Base-by-base conservation (phyloP, 2,113 vertebrate species). In the Glareola pratincola region DNA sequence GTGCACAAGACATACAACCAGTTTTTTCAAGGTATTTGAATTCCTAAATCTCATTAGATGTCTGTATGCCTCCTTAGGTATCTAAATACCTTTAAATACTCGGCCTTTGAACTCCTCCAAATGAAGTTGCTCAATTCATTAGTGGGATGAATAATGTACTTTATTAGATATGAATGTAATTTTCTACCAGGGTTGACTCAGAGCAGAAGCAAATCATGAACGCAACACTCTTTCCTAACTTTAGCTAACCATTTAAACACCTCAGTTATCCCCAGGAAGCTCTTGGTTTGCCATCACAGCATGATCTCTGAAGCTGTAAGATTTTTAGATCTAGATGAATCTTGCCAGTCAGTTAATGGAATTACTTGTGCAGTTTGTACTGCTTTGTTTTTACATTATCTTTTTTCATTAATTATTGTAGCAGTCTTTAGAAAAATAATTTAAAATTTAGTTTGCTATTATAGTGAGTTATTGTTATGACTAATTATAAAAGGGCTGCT, bases 91-190 rank as follows among this genome's bases (percentile, higher is more conserved):
- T 87, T 86, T 81, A 92, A 94, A 94, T 87, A 85, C 34, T 85
- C 85, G 94, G 77, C 86, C 84, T 89, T 54, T 92, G 92, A 53
- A 73, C 73, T 85, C 77, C 57, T 85, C 48, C 63, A 84, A 69
- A 90, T 96, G 84, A 87, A 91, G 62, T 62, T 91, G 30, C 59
- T 94, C 57, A n/a, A 7, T 94, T 88, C 77, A 93, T 76, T 94
- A 84, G 67, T 59, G 47, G 83, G 20, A 51, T 91, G 63, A 95
- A 94, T 80, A 88, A 81, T 81, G 14, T 34, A n/a, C 66, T 85
- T 94, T 88, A 79, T 84, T 83, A 87, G 94, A 80, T 57, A 36
- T 39, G 73, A 68, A 90, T 74, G 36, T 51, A 21, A 73, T 94
- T 90, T 95, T 89, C 82, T 95, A n/a, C 57, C 13, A 72, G 39